Conservation (phyloP, 2,888 invertebrate genomes). For the Atethmia centrago region DNA sequence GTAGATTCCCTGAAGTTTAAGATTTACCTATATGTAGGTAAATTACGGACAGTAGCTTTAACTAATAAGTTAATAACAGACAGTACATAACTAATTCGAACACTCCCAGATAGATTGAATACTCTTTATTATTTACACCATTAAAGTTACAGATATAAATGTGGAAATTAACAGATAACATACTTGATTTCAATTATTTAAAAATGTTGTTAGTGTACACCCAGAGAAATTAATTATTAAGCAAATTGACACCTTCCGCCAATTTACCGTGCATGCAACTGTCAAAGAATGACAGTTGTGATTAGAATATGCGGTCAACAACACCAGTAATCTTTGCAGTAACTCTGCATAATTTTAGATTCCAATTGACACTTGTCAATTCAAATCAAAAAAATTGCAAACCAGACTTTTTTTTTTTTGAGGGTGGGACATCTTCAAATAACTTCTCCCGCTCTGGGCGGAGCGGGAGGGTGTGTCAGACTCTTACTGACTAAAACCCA, state of each 20-base stretch:
- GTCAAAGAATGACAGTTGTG: neutral
- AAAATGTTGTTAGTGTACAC: neutral
- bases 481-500: too few relatives aligned
- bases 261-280: neutral
- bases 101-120: neutral
- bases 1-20: neutral
- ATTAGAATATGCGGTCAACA: neutral
- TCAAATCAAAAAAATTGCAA: slow-evolving; percentile 21
- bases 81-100: neutral
- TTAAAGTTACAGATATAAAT: too few relatives aligned
- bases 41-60: neutral
- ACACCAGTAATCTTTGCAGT: slow-evolving; percentile 8
- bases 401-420: neutral
- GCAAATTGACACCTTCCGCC: neutral
- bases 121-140: too few relatives aligned
- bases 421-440: too few relatives aligned
- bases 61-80: neutral
- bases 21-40: neutral
- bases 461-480: too few relatives aligned
- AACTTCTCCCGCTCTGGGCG: too few relatives aligned
- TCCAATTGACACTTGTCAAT: slow-evolving; percentile 28
- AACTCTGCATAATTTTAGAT: slow-evolving; percentile 27
- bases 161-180: neutral
- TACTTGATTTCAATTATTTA: neutral
- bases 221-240: neutral